Evolutionary conservation across 2,888 invertebrate species (phyloP).

Genomic region (Apodemia zela): DNA sequence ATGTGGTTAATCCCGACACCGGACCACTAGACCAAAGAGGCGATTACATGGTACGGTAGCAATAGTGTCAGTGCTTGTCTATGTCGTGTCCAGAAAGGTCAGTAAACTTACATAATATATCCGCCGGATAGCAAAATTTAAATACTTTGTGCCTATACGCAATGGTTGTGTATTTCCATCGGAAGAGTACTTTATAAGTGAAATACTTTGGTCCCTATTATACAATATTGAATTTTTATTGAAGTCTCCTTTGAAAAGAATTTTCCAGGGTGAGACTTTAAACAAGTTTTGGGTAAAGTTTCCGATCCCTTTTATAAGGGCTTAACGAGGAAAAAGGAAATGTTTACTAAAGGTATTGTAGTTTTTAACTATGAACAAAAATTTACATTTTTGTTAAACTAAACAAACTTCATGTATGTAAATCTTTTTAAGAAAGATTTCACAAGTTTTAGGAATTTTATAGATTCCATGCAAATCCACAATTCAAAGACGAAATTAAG

Average conservation of each 20-base stretch:
- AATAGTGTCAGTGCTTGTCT: too few relatives aligned
- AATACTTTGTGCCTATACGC: background rate
- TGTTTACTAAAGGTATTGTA: slow-evolving; percentile 66
- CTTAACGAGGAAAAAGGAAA: slow-evolving; percentile 74
- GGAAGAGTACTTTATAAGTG: background rate
- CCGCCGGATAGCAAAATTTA: background rate
- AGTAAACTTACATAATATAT: too few relatives aligned
- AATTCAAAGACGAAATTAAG: too few relatives aligned
- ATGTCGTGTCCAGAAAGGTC: too few relatives aligned
- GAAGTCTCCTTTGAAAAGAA: slow-evolving; percentile 73
- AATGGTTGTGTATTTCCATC: background rate
- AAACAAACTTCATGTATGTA: background rate
- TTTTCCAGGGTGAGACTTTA: slow-evolving; percentile 77
- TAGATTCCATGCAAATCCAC: too few relatives aligned
- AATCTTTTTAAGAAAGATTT: background rate
- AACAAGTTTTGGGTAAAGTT: slow-evolving; percentile 76
- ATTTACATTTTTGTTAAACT: slow-evolving; percentile 48
- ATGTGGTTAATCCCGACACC: too few relatives aligned
- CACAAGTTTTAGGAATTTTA: background rate
- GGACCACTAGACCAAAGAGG: too few relatives aligned
- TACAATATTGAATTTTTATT: slow-evolving; percentile 73
- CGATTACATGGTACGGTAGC: too few relatives aligned
- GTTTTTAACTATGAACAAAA: slow-evolving; percentile 11
- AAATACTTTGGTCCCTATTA: slow-evolving; percentile 44
- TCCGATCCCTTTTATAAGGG: slow-evolving; percentile 74